Evolutionary conservation across 1,140 invertebrate genomes (phyloP).

Genomic region (Zophobas morio): DNA sequence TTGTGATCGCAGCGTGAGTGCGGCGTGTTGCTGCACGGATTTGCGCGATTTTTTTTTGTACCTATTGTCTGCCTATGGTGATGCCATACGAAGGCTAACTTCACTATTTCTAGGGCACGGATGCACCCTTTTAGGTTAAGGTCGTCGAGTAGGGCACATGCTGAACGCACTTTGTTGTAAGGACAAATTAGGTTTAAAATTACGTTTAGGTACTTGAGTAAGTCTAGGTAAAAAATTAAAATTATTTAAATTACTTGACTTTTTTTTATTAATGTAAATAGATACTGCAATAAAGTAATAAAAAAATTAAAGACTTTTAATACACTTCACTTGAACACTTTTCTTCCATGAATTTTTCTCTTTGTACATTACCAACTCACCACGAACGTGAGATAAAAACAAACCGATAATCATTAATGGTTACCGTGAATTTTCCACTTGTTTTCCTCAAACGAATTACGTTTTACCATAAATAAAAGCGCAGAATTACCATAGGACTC

Average conservation of each 20-base stretch:
- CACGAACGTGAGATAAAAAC: slow-evolving; percentile 1
- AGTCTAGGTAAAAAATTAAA: neutral
- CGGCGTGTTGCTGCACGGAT: slow-evolving; percentile 21
- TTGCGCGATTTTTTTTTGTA: slow-evolving; percentile 46
- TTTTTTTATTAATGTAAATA: slow-evolving; percentile 34
- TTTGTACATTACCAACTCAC: neutral
- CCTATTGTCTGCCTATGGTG: slow-evolving; percentile 37
- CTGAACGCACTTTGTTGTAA: slow-evolving; percentile 15
- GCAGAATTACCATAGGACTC: too few relatives aligned
- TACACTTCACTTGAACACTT: neutral
- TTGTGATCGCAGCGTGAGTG: slow-evolving; percentile 49
- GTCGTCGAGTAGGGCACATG: slow-evolving; percentile 12
- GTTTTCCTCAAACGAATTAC: too few relatives aligned
- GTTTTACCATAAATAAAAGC: too few relatives aligned
- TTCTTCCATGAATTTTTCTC: neutral
- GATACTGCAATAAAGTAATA: slow-evolving; percentile 33
- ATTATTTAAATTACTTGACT: slow-evolving; percentile 14
- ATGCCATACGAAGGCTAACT: slow-evolving; percentile 34
- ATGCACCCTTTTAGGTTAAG: slow-evolving; percentile 19
- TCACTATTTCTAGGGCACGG: slow-evolving; percentile 20
- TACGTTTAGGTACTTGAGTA: neutral
- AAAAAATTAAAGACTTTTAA: neutral
- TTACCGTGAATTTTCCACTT: too few relatives aligned
- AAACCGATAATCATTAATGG: neutral
- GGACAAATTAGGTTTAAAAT: slow-evolving; percentile 30